Evolutionary conservation across 1,140 invertebrate species (phyloP), one percentile per base, ranked within the genome.

Genomic region (Stegodyphus dumicola): DNA sequence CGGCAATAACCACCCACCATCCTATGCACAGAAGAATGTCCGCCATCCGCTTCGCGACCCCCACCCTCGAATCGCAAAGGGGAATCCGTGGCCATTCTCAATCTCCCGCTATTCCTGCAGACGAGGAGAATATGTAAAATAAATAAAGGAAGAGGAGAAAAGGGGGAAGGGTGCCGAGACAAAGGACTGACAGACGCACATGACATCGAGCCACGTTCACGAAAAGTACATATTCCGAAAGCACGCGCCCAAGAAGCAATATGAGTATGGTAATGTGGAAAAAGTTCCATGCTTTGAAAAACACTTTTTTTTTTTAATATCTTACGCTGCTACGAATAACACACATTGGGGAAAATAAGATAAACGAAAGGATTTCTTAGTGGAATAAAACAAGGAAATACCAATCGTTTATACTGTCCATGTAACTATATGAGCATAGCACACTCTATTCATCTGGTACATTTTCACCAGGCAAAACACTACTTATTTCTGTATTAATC

Each of bases 121-220:
- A 66, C 64, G 70, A 73, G 53, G 70, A 83, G 79, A 83, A 83
- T 83, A 83, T 83, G 79, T 83, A 83, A 83, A 83, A 75, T 75
- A 83, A 81, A 81, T 81, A 81, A 83, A 83, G 71, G n/a, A 83
- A 75, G 10, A 7, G 71, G 52, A 53, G 71, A 54, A 53, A 67
- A 67, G 65, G 7, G 65, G 65, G 5, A 69, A 53, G 65, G 77
- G 65, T 70, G 77, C 48, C 65, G 17, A 70, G 77, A 79, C 70
- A 79, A 79, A 79, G 66, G 51, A 69, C 77, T 79, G 77, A 79
- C 77, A 79, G 77, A 69, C 49, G 77, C 77, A 70, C 77, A 79
- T 70, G 77, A 79, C 77, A 79, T 9, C 65, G 53, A 70, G 52
- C 65, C 60, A 33, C 33, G 33, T 33, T 33, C 33, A 3, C 33